Evolutionary conservation across 2,888 invertebrate species (phyloP), one percentile per base, ranked within the genome.

Genomic region (Thymelicus sylvestris): DNA sequence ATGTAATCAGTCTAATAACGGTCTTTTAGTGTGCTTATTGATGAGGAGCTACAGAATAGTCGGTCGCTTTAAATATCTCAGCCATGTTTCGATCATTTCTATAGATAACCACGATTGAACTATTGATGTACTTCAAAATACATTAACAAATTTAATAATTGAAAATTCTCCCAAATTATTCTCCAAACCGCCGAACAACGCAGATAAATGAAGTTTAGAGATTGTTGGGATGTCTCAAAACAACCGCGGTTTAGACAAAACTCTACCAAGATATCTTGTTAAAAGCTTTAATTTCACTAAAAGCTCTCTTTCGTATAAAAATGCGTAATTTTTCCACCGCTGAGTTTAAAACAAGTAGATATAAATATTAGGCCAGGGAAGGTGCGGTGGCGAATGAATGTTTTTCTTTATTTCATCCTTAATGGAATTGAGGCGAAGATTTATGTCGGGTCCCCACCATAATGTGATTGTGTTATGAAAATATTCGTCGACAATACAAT

Each of bases 241-340:
- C 70, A 61, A 65, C 60, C 70, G 65, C 70, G 61, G 41, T n/a
- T 39, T 65, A 65, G 64, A 70, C 50, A 67, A 60, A 59, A 59
- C 48, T 57, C 13, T 50, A 65, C n/a, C 50, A 65, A 66, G 65
- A 61, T 66, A 65, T 65, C 38, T 38, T 64, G 50, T 66, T 70
- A 64, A 66, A 70, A 70, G 52, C 39, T 69, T 70, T 70, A 65
- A 70, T 70, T 70, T 52, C 65, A 70, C 60, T 70, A 70, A 70
- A 70, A 70, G 70, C 65, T 38, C 41, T 41, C 65, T 52, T 57
- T 50, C 15, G 60, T 65, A 64, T 50, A 60, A 65, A 59, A 70
- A 70, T 65, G 65, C 65, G 65, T 70, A 70, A 65, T 65, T 65
- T 59, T 61, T 38, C 60, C 60, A 65, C 60, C 15, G 60, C 12